Evolutionary conservation across 2,797 vertebrate genomes (phyloP), one percentile per base, ranked within the genome.

Genomic region (Oreochromis mossambicus): DNA sequence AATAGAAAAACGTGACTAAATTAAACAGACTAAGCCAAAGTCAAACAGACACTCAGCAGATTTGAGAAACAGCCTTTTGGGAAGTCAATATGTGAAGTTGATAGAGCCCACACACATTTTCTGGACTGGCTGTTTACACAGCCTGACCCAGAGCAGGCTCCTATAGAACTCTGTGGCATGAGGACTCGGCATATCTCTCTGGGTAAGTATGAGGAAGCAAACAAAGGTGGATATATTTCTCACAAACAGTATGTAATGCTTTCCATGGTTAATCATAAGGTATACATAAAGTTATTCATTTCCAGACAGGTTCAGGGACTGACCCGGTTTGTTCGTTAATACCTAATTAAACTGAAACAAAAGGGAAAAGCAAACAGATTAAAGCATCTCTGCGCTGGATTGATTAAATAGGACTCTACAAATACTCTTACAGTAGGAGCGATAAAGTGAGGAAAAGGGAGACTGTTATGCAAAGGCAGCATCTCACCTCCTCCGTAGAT

Each of bases 401-500:
- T 10, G 41, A 68, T 52, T 41, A 3, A 41, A 14, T 3, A 26
- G 1, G 26, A 36, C 8, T 51, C 4, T 76, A n/a, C 46, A 29
- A 11, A 32, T 32, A 12, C 24, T 48, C 24, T 29, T 32, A 48
- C 9, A 50, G 68, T 75, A 50, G 17, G 24, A 75, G 26, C 15
- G 17, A 50, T 32, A 19, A 56, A n/a, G 8, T 13, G 15, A 54
- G 19, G n/a, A 56, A 66, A 4, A 1, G 3, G 9, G 4, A n/a
- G 12, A 50, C 52, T 8, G 36, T 5, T 46, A 38, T 13, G 15
- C 34, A 78, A 83, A 73, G 19, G 14, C 4, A 43, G 56, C 34
- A 80, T 82, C 97, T 97, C 88, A 98, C 98, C 98, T 93, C 98
- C 98, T 87, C 98, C 98, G 0, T 99, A 95, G 66, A 96, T 97